Percentiles rank a stretch among this genome's conserved stretches.
Conservation (phyloP, 2,113 vertebrate genomes). For the Dryoscopus gambensis region DNA sequence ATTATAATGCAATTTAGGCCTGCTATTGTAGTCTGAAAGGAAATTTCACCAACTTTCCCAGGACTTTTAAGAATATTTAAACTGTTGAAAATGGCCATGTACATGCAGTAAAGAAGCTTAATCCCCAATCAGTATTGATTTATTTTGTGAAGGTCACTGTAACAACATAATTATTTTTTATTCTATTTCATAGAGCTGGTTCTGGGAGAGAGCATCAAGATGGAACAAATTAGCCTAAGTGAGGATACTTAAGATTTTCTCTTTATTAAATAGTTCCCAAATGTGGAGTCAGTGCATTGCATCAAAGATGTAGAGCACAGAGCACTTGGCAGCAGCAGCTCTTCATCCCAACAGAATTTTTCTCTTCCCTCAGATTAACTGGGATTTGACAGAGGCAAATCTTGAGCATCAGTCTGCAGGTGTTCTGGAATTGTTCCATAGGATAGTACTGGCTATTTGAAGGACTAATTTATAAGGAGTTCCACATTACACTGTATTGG, state of each 20-base stretch:
- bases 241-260: not conserved
- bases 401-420: not conserved
- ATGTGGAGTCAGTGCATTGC: not conserved
- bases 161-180: not conserved
- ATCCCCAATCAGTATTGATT: not conserved
- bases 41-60: not conserved
- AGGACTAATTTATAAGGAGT: not conserved
- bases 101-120: not conserved
- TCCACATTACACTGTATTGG: not conserved
- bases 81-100: not conserved
- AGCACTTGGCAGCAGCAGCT: not conserved
- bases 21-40: not conserved
- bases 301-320: not conserved
- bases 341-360: not conserved
- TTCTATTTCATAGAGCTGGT: not conserved
- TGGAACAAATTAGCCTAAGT: not conserved
- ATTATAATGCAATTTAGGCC: not conserved
- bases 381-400: not conserved
- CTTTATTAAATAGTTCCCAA: not conserved
- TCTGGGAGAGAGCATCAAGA: not conserved
- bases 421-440: not conserved
- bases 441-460: not conserved
- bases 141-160: not conserved
- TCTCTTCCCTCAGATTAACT: not conserved
- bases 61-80: not conserved